Evolutionary conservation across 2,113 vertebrate species (phyloP), one percentile per base, ranked within the genome.

Genomic region (Podarcis raffonei): DNA sequence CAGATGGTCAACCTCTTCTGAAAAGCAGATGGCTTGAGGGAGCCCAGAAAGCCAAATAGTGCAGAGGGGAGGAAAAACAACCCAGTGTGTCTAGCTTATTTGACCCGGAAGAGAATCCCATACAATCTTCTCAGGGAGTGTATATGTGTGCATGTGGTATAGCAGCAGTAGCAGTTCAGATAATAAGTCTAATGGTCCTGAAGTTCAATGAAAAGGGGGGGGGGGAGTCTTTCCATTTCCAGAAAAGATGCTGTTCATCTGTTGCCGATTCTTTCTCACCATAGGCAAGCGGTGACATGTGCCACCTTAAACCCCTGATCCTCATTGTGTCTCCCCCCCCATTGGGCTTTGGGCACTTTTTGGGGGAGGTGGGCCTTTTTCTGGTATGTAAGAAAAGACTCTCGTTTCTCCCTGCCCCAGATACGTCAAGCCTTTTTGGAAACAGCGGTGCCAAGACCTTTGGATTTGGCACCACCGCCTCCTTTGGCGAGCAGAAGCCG

Each of bases 401-500:
- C 8, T 74, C 16, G 6, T 84, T 87, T 42, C 85, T 93, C 35
- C 30, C 93, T 68, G 86, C 82, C 83, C 18, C 90, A 99, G 99
- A 97, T 87, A 62, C 97, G 48, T 97, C 95, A 2, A 98, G 53
- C 90, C 96, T 99, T 25, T 99, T 99, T 81, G 99, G 99, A 68
- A 98, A 97, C 95, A 99, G 97, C 0, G 98, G 98, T 32, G 98
- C 99, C 35, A 99, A 99, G 96, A 84, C 96, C 1, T 99, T 99
- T 39, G 96, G 98, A 20, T 99, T 98, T 81, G 96, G 97, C 83
- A 86, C 94, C 87, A 18, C 16, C 37, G 6, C 97, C 0, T 93
- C 98, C 2, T 99, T 99, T 2, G 98, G 97, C 8, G 99, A 99
- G 2, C 98, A 99, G 97, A 99, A 99, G 81, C 90, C 98, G 0